Evolutionary conservation across 2,888 invertebrate genomes (phyloP), one percentile per base, ranked within the genome.

Genomic region (Mesorhabditis sp.): DNA sequence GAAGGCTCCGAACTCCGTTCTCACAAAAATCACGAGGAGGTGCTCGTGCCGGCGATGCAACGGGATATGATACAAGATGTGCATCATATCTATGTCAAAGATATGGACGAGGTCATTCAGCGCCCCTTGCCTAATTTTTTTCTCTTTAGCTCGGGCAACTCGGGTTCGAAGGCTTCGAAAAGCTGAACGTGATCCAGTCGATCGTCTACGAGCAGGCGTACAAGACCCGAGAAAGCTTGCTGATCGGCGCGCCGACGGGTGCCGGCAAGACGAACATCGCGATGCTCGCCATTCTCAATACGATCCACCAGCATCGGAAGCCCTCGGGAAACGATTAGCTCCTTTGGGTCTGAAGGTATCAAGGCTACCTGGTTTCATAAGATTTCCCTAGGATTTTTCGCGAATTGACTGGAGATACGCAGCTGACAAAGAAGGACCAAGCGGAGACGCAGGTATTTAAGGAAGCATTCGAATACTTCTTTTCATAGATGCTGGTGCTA

Each of bases 221-320:
- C 88, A 91, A 92, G 82, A 93, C 93, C 3, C 95, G 96, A 86
- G 95, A 98, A 86, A 99, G 99, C 87, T 89, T 99, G 82, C 87
- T 99, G 67, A 94, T 99, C 70, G 96, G 97, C 87, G 98, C 98
- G 0, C 98, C 98, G 0, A 99, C 98, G 0, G 98, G 98, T 4
- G 96, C 97, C 0, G 98, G 81, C 75, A 15, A 13, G 50, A 41
- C 15, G 6, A 13, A 99, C 86, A 93, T 98, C 69, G 98, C 98
- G 0, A 90, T 99, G 88, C 87, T 99, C 65, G 90, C 94, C 1
- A 92, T 99, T 42, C 90, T 95, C 0, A 93, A 95, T 86, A 93
- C 94, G 78, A 91, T 98, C 65, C 92, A 92, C 76, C 91, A 92
- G 74, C 92, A 94, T 86, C 94, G 67, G 91, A 91, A 78, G 79